Base-by-base conservation (phyloP, 2,113 vertebrate species). In the Anolis carolinensis region DNA sequence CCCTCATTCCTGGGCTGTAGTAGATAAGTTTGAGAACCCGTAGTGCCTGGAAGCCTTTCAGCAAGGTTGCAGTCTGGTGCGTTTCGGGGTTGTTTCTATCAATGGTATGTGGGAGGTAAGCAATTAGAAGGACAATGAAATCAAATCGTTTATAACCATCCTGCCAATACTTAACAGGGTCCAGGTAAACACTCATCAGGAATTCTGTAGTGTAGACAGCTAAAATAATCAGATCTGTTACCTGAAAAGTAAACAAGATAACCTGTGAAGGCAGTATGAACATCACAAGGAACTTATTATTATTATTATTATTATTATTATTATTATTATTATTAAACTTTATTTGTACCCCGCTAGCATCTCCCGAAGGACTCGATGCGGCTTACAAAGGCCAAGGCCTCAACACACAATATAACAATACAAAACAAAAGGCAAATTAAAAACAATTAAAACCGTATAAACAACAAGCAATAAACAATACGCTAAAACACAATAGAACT, bases 181-280 rank as follows among this genome's bases (percentile, higher is more conserved):
- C 90, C 20, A 7, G 23, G 0, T 84, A 92, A 25, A 92, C 7
- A 80, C 94, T 93, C 87, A 92, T 71, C 34, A 68, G 36, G 84
- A 95, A 92, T 85, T 95, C 87, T 0, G 59, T 77, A 23, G 59
- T 78, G 36, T 90, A 94, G 85, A 93, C 68, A 44, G 90, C 0
- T n/a, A 91, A 3, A 68, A 94, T 94, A 16, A 90, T 0, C 14
- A 93, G 2, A 52, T 94, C 95, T 1, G 83, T 82, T 27, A 93
- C 5, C 94, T 95, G 93, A 16, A 85, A 79, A 86, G 71, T 79
- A 82, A 77, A 85, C 63, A 9, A 79, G 8, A 78, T 5, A n/a
- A 20, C 71, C 16, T 65, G 23, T 3, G 1, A 76, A 59, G 55
- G 55, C 4, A 59, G 14, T 16, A 59, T 30, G 30, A 25, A 44